Evolutionary conservation across 2,888 invertebrate genomes (phyloP), one percentile per base, ranked within the genome.

Genomic region (Ennomos erosarius): DNA sequence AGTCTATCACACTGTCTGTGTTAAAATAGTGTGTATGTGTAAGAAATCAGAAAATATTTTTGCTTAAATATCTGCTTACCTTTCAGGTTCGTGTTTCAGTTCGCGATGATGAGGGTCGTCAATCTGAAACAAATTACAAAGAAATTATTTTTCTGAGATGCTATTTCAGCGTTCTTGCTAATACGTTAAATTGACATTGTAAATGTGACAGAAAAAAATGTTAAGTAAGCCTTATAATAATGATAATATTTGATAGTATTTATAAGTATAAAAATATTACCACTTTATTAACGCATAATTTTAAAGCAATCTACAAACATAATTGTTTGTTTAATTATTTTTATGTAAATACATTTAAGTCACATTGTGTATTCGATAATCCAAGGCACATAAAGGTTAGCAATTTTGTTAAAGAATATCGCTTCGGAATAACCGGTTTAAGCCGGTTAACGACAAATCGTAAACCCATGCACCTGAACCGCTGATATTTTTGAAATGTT

Each of bases 381-480:
- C 54, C 9, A 42, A n/a, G 55, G 35, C 11, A 45, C 55, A 56
- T 65, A 65, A 68, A 68, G 45, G 48, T 59, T 45, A 48, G 52
- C 62, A 56, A 62, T 67, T 59, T 64, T 58, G 57, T 62, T 37
- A 62, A 66, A 59, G 63, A 66, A 67, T 67, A 69, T 63, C 51
- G 59, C 62, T 42, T 56, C 16, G 42, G 34, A 58, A 63, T 61
- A 58, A 38, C 57, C 54, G 40, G 40, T 65, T 58, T 66, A 68
- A 68, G 58, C 62, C 59, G 45, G 42, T 57, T 67, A 67, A 69
- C 65, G 67, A 69, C 67, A 46, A 55, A 62, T 60, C 67, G 67
- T 69, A 69, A 69, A 69, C 36, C 50, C 48, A 57, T 64, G 60
- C 69, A 65, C 67, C 69, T 69, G 69, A 42, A 59, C 59, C 51